These are phyloP conservation scores for Bubo scandiacus DNA, from an alignment of 2,113 vertebrate species.

Conservation along the genomic window DNA sequence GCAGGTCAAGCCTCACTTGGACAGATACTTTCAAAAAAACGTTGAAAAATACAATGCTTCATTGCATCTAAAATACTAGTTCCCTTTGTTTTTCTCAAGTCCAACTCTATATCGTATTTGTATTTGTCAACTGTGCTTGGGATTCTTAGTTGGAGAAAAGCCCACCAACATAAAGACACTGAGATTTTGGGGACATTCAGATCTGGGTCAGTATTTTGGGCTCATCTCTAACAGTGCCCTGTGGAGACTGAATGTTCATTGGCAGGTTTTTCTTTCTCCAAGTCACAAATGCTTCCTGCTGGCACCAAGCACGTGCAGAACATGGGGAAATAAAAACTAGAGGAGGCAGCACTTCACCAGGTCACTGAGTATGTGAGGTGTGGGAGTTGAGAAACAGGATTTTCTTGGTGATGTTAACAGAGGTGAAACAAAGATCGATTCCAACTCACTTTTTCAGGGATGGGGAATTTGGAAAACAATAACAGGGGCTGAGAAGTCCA, in stretches of 20 bases:
- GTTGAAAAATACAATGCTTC: background rate
- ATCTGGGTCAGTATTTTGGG: background rate
- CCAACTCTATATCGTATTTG: background rate
- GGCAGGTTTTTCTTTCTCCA: background rate
- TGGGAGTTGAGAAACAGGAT: slow-evolving; percentile 9
- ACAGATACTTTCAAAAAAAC: background rate
- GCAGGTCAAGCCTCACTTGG: background rate
- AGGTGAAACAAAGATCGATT: background rate
- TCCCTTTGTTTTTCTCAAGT: background rate
- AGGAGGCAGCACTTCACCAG: background rate
- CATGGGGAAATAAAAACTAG: background rate
- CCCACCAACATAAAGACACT: background rate
- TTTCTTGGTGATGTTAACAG: slow-evolving; percentile 2
- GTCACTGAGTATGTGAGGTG: background rate
- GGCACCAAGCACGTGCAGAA: background rate
- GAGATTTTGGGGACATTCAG: background rate
- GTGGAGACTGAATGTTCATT: background rate
- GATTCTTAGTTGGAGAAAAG: background rate
- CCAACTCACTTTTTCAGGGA: background rate
- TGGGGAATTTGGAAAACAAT: background rate
- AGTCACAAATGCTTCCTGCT: background rate
- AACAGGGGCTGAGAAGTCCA: background rate
- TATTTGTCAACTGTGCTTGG: background rate
- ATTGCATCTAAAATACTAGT: background rate
- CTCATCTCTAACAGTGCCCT: background rate